A percentile compares a stretch with the other conserved stretches of the same genome.
phyloP scores from a whole-genome alignment of 92 coral and sea anemone species.

The Parazoanthus swiftii region DNA sequence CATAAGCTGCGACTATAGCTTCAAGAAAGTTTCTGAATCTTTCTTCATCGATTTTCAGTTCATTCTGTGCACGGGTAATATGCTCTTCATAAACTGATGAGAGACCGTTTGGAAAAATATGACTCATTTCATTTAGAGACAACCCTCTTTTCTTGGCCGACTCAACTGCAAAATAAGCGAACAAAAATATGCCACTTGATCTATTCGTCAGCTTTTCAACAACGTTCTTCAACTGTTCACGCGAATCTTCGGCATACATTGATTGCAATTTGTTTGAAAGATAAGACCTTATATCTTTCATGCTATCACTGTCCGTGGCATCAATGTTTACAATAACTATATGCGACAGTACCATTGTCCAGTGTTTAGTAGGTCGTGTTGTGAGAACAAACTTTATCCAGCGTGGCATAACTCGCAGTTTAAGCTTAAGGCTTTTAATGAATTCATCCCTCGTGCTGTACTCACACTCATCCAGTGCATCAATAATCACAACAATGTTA shows the following conservation, averaged over 20 bases:
- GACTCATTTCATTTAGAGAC: neutral
- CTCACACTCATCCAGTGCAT: constrained; percentile 1
- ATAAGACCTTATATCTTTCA: neutral
- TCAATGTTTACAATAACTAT: neutral
- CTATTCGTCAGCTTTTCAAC: neutral
- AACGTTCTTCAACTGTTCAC: neutral
- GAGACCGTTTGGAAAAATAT: neutral
- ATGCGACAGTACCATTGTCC: neutral
- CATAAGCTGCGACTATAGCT: neutral
- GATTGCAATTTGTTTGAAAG: neutral
- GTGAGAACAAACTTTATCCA: neutral
- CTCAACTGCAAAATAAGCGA: neutral
- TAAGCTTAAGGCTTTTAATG: neutral
- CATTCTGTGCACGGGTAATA: neutral
- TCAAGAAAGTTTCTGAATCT: neutral
- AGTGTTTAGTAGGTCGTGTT: neutral
- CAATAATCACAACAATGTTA: neutral
- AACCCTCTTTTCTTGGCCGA: neutral
- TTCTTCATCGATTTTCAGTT: neutral
- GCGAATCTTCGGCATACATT: neutral
- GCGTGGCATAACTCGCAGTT: neutral
- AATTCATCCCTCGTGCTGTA: neutral
- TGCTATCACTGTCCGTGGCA: neutral
- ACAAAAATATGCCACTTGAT: neutral
- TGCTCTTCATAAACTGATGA: neutral